Evolutionary conservation across 2,113 vertebrate genomes (phyloP), one percentile per base, ranked within the genome.

Genomic region (Podilymbus podiceps): DNA sequence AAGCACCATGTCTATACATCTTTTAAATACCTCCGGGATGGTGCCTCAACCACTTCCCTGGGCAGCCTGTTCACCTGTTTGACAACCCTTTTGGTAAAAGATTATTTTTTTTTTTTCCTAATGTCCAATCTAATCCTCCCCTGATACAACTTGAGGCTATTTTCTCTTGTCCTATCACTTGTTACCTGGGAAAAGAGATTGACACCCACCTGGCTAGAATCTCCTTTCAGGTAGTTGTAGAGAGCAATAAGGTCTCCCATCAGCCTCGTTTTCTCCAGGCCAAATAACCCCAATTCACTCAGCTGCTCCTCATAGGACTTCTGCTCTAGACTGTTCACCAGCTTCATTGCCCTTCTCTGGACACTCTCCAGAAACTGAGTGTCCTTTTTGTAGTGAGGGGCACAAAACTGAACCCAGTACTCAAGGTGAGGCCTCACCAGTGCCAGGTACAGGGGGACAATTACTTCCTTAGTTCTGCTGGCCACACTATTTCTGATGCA

Each of bases 1-100:
- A 42, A 22, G 16, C 0, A 0, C 8, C 6, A 33, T 3, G 5
- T 22, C 8, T 68, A 22, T 0, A 0, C 0, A 0, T 8, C 12
- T 80, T 58, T 58, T 44, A 81, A 63, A 81, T 19, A 42, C 3
- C 15, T 55, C 19, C 21, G 46, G n/a, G 73, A 49, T 28, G 12
- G 24, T 17, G 0, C 42, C 30, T 73, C 46, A 13, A 27, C 8
- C 25, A 8, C 30, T 49, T 55, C 24, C 27, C 28, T 40, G 15
- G 3, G 8, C 58, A 73, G 11, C 7, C 8, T 49, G 1, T 53
- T 80, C 30, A 27, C 58, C 6, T 31, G 25, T 2, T 20, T 80
- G 9, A 52, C 2, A 14, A 14, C 2, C 21, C 47, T 16, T 22
- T 35, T 1, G 1, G 23, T 58, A 15, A 83, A 59, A 10, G 52